Percentiles rank a stretch among this genome's conserved stretches.
phyloP scores from a whole-genome alignment of 2,888 invertebrate genomes.

The Mycogona germanica region DNA sequence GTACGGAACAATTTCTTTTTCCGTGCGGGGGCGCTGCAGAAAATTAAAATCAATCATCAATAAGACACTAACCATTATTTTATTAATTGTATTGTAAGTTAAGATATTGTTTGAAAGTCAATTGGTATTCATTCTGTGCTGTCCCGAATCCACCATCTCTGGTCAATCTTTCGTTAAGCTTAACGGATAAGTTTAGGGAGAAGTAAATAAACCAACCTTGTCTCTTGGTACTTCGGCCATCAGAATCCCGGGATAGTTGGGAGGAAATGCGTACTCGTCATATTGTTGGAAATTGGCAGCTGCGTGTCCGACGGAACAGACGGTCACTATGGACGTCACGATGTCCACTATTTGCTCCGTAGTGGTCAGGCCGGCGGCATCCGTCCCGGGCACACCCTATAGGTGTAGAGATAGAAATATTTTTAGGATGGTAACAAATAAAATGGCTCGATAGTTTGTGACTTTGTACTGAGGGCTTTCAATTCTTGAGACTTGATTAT shows the following conservation, averaged over 20 bases:
- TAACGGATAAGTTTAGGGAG: too few relatives aligned
- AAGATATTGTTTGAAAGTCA: neutral
- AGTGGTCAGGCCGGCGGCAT: conserved; percentile 22
- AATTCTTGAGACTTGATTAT: neutral
- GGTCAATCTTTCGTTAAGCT: too few relatives aligned
- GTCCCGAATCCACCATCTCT: too few relatives aligned
- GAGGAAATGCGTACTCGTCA: conserved; percentile 30
- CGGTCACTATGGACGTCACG: conserved; percentile 27
- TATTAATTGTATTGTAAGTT: neutral
- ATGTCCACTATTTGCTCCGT: conserved; percentile 26
- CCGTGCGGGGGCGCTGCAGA: conserved; percentile 28
- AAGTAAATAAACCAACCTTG: conserved; percentile 27
- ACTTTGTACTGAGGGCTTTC: too few relatives aligned
- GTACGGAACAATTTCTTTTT: conserved; percentile 30
- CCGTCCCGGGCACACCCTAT: conserved; percentile 28
- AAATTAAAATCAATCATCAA: too few relatives aligned
- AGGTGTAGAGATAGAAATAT: neutral
- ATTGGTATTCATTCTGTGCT: too few relatives aligned
- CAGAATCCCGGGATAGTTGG: conserved; percentile 29
- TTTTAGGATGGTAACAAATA: conserved; percentile 4
- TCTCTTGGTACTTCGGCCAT: conserved; percentile 25
- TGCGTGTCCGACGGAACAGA: conserved; percentile 29
- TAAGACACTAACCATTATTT: too few relatives aligned
- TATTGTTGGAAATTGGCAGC: conserved; percentile 31
- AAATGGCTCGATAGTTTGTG: too few relatives aligned